Evolutionary conservation across 2,113 vertebrate genomes (phyloP), one percentile per base, ranked within the genome.

Genomic region (Psephotus haematonotus): DNA sequence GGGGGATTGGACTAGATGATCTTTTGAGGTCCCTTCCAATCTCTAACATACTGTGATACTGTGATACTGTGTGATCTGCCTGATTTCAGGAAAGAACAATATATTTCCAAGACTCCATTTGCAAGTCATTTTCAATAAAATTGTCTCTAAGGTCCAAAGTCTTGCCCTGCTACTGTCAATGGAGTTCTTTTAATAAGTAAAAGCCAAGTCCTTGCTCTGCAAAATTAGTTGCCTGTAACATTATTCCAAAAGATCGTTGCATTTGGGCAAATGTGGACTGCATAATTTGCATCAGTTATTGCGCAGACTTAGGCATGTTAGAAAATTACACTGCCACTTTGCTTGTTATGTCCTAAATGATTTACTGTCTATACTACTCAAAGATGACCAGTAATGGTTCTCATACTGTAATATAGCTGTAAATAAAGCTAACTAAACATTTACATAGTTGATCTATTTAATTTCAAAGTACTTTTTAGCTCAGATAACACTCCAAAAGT

Each of bases 261-360:
- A 60, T 64, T 68, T 91, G n/a, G 43, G 9, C 33, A 93, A 77
- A 75, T 55, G 29, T 43, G 37, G 24, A 79, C 20, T 91, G 44
- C 15, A 50, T 82, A 91, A 75, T 86, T 88, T 90, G 10, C 43
- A 78, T 47, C 46, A 46, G 43, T 29, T 92, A 71, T 44, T 89
- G 31, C 86, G 65, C 69, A 89, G 72, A 71, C 13, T 81, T 52
- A 89, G 10, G 16, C 47, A 64, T 8, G 41, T 72, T 93, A 79
- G 46, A 91, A 92, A 94, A 89, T 89, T 79, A 43, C 19, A 69
- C 17, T 91, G 39, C 20, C 69, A 71, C 44, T 89, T 89, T 82
- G 8, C 47, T 89, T 19, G 28, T 85, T 65, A 62, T 59, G 25
- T 62, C 37, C 14, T 76, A 49, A 95, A 28, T 76, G 74, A 80